Percentiles rank a stretch among this genome's conserved stretches.
Evolutionary conservation across 2,113 vertebrate species (phyloP).

Genomic region (Monarcha castaneiventris): DNA sequence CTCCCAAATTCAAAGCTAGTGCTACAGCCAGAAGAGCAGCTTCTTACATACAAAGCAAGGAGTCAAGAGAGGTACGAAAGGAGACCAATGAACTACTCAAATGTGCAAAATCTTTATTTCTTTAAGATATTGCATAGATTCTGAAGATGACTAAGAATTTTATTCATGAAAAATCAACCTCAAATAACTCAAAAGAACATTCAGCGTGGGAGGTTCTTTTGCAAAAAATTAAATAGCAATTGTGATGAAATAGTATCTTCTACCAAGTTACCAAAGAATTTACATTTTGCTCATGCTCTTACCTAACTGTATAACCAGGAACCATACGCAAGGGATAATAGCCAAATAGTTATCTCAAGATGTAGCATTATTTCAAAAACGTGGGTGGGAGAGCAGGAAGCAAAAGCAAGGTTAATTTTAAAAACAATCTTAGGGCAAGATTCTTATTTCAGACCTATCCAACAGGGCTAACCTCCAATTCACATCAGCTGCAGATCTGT

Average conservation of each 20-base stretch:
- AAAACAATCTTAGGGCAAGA: not conserved
- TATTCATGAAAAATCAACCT: conserved; percentile 62
- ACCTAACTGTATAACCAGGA: conserved; percentile 7
- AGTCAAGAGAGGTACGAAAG: not conserved
- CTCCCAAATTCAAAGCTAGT: not conserved
- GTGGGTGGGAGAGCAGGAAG: not conserved
- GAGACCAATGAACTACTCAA: not conserved
- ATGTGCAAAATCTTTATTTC: not conserved
- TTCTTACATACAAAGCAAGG: not conserved
- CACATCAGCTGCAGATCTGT: not conserved
- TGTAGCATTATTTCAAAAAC: not conserved
- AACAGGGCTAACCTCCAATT: not conserved
- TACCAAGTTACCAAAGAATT: conserved; percentile 32
- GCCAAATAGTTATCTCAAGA: not conserved
- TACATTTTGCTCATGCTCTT: conserved; percentile 51
- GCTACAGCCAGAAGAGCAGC: not conserved
- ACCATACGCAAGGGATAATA: not conserved
- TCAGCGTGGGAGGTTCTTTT: conserved; percentile 51
- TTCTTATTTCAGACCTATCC: not conserved
- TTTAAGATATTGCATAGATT: conserved; percentile 37
- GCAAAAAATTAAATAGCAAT: conserved; percentile 54
- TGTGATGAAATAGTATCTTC: conserved; percentile 61
- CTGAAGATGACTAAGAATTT: conserved; percentile 63
- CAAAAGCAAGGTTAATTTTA: not conserved
- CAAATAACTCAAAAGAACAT: conserved; percentile 63